Percentiles rank a stretch among this genome's conserved stretches.
Evolutionary conservation across 2,113 vertebrate genomes (phyloP).

Genomic region (Vulpes vulpes): DNA sequence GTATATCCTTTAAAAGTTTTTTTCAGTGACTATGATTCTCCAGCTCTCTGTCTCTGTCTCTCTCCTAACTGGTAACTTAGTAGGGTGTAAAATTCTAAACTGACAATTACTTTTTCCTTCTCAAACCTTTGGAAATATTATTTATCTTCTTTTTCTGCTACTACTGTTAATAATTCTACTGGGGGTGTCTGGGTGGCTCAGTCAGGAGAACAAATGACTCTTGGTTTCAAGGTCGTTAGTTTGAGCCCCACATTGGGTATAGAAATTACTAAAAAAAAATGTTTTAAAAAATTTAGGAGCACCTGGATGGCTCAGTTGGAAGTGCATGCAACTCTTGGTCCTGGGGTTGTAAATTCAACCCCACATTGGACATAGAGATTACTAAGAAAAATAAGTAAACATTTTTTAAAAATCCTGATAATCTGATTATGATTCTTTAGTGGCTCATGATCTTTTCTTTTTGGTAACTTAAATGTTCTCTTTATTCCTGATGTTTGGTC

Average conservation of each 20-base stretch:
- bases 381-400: not conserved
- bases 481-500: not conserved
- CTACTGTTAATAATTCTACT: not conserved
- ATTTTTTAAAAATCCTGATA: not conserved
- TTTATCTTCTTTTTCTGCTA: not conserved
- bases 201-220: not conserved
- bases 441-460: not conserved
- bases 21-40: not conserved
- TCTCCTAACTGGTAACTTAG: not conserved
- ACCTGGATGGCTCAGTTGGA: not conserved
- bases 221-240: no score
- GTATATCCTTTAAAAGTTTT: not conserved
- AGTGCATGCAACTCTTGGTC: not conserved
- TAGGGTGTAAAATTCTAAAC: not conserved
- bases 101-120: not conserved
- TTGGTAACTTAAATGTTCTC: not conserved
- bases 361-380: not conserved
- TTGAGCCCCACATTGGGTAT: no score
- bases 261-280: no score
- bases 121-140: constrained; percentile 1
- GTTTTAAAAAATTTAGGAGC: not conserved
- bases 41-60: not conserved
- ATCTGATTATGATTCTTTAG: not conserved
- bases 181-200: not conserved
- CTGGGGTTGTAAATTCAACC: not conserved